phyloP scores from a whole-genome alignment of 1,140 invertebrate genomes.

The Zaprionus ghesquierei region DNA sequence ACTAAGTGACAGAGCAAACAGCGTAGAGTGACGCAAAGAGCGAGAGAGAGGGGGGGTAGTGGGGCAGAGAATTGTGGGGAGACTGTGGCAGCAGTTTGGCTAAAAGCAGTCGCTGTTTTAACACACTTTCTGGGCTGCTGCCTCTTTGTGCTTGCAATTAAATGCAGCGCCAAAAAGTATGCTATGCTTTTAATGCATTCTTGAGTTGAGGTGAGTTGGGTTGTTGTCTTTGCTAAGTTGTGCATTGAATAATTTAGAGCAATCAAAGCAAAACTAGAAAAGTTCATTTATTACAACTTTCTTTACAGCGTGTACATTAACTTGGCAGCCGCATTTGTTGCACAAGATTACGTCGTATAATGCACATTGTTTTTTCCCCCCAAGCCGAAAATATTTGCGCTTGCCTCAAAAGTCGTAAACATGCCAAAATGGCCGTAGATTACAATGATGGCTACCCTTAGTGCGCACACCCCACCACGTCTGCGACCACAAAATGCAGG shows the following conservation, averaged over 20 bases:
- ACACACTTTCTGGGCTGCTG: background rate
- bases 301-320: background rate
- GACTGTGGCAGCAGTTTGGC: background rate
- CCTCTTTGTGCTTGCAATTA: background rate
- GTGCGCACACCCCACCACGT: background rate
- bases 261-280: no score
- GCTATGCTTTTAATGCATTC: background rate
- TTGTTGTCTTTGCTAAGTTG: no score
- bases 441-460: constrained; percentile 28
- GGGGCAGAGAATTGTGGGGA: background rate
- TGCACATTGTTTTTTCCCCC: constrained; percentile 41
- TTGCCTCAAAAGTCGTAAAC: constrained; percentile 62
- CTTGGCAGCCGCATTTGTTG: no score
- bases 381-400: constrained; percentile 55
- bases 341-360: constrained; percentile 5
- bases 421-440: constrained; percentile 59
- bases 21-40: background rate
- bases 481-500: constrained; percentile 54
- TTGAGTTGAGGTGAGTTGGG: no score
- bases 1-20: constrained; percentile 44
- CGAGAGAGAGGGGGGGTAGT: background rate
- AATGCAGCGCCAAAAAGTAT: background rate
- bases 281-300: no score
- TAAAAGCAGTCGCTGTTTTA: background rate
- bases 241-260: no score